These are phyloP conservation scores for Polydrusus pterygomalis DNA, from an alignment of 2,888 invertebrate genomes.

Conservation along the genomic window DNA sequence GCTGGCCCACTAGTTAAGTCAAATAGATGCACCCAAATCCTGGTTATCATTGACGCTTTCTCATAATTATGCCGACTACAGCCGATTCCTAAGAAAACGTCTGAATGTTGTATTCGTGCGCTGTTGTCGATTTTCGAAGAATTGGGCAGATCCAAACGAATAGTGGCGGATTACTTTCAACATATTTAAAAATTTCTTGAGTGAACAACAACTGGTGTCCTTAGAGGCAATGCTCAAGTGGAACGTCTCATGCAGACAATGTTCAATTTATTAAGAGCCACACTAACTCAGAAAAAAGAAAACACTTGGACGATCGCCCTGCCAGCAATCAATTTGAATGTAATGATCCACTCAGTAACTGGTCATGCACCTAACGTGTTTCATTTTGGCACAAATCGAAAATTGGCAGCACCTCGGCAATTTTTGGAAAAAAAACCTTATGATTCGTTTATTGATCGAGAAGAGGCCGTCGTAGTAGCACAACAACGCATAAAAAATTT, in stretches of 20 bases:
- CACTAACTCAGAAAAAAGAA: slow-evolving; percentile 42
- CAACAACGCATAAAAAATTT: slow-evolving; percentile 9
- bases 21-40: slow-evolving; percentile 55
- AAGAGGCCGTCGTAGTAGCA: slow-evolving; percentile 44
- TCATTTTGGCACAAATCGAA: slow-evolving; percentile 54
- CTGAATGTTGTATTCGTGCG: slow-evolving; percentile 50
- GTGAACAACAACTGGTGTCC: slow-evolving; percentile 48
- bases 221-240: slow-evolving; percentile 51
- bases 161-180: slow-evolving; percentile 51
- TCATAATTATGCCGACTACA: slow-evolving; percentile 42
- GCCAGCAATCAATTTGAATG: slow-evolving; percentile 49
- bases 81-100: slow-evolving; percentile 53
- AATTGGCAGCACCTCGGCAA: slow-evolving; percentile 50
- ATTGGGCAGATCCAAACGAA: slow-evolving; percentile 41
- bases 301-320: slow-evolving; percentile 36
- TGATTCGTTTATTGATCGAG: slow-evolving; percentile 52
- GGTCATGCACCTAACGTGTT: slow-evolving; percentile 43
- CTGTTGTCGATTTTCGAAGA: slow-evolving; percentile 48
- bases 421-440: slow-evolving; percentile 46
- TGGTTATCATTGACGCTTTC: slow-evolving; percentile 53
- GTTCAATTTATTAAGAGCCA: slow-evolving; percentile 50
- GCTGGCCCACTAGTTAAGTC: slow-evolving; percentile 57
- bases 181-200: slow-evolving; percentile 49
- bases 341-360: slow-evolving; percentile 51
- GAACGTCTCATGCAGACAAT: slow-evolving; percentile 53